Percentiles rank a stretch among this genome's conserved stretches.
Conservation (phyloP, 2,113 vertebrate genomes). For the Rhinolophus sinicus region DNA sequence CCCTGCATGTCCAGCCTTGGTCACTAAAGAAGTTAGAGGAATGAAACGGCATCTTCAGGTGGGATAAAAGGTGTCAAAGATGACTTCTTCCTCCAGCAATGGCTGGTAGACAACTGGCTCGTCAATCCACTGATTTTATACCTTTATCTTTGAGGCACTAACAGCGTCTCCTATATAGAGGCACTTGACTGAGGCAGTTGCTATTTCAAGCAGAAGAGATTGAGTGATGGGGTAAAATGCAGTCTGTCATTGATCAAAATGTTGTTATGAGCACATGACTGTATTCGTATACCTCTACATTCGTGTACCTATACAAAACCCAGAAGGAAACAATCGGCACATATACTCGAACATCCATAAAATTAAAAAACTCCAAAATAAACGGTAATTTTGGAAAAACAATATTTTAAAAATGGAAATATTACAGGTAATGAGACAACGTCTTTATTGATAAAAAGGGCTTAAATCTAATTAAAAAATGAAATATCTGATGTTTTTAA, state of each 20-base stretch:
- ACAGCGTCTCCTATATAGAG: neutral
- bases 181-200: neutral
- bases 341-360: too few relatives aligned
- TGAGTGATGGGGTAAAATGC: neutral
- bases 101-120: neutral
- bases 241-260: neutral
- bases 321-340: too few relatives aligned
- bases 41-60: neutral
- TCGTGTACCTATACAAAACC: too few relatives aligned
- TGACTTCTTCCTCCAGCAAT: neutral
- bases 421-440: too few relatives aligned
- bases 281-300: too few relatives aligned
- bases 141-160: neutral
- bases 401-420: too few relatives aligned
- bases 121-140: neutral
- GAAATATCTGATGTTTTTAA: neutral
- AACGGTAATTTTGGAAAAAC: too few relatives aligned
- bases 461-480: neutral
- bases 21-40: neutral
- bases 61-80: neutral
- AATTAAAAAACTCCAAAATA: too few relatives aligned
- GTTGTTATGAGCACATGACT: too few relatives aligned
- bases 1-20: neutral
- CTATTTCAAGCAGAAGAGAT: neutral
- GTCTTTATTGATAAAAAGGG: too few relatives aligned